These are phyloP conservation scores for Chirona hameri DNA, from an alignment of 2,888 invertebrate genomes.

Conservation along the genomic window DNA sequence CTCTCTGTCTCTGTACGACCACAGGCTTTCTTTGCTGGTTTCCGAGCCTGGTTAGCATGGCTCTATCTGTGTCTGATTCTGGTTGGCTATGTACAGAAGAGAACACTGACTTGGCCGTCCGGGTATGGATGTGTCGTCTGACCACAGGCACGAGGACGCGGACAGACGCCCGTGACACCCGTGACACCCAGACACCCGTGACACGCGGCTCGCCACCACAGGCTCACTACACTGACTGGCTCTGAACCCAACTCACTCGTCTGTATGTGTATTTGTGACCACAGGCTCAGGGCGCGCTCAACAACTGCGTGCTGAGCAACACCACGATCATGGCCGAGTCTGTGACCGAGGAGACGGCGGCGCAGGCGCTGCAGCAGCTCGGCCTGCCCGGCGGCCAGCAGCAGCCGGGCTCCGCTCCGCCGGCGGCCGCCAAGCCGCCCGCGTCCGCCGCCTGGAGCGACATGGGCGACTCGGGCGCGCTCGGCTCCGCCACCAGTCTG, in stretches of 20 bases:
- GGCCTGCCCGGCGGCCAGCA: conserved; percentile 6
- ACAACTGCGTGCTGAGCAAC: conserved; percentile 91
- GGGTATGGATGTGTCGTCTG: no score
- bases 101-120: no score
- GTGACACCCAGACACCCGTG: no score
- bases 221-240: neutral
- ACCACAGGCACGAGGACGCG: no score
- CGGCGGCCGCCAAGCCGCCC: conserved; percentile 30
- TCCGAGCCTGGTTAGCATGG: no score
- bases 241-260: conserved; percentile 28
- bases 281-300: conserved; percentile 89
- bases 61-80: no score
- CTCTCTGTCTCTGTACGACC: no score
- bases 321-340: conserved; percentile 94
- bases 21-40: no score
- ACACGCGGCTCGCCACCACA: no score
- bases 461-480: neutral
- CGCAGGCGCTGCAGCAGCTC: conserved; percentile 71
- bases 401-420: conserved; percentile 50
- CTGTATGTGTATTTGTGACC: conserved; percentile 13
- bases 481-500: neutral
- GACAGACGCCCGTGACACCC: no score
- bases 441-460: conserved; percentile 5
- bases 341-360: conserved; percentile 84
- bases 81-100: no score